A percentile compares a stretch with the other conserved stretches of the same genome.
Evolutionary conservation across 2,113 vertebrate genomes (phyloP).

Genomic region (Progne subis): DNA sequence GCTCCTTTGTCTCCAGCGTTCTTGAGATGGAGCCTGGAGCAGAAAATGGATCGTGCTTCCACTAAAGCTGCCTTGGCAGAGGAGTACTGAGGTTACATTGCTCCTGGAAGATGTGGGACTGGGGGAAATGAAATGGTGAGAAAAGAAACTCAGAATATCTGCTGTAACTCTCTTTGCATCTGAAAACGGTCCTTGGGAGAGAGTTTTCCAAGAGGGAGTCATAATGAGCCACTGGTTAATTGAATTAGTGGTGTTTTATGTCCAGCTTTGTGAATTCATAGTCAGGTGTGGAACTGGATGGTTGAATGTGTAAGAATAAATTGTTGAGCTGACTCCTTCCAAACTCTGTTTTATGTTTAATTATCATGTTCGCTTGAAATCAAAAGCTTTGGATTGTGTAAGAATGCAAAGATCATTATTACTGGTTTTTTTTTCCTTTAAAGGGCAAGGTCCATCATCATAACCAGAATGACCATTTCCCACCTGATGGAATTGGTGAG

Average conservation of each 20-base stretch:
- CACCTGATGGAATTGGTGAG: slow-evolving; percentile 94
- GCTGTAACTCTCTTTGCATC: not conserved
- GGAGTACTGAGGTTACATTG: rapidly evolving
- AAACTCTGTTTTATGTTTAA: not conserved
- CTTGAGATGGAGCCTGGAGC: not conserved
- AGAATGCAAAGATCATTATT: not conserved
- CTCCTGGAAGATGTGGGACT: not conserved
- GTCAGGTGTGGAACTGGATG: not conserved
- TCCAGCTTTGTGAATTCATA: not conserved
- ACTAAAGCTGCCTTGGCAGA: not conserved
- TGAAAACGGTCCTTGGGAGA: not conserved
- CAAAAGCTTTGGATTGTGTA: not conserved
- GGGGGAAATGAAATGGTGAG: not conserved
- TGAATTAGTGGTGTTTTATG: not conserved
- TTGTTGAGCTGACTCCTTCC: not conserved
- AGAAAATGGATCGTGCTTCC: not conserved
- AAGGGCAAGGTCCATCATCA: slow-evolving; percentile 89
- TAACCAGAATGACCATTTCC: slow-evolving; percentile 92
- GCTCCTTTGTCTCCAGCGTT: not conserved
- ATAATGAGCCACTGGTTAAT: not conserved
- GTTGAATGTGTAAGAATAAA: not conserved
- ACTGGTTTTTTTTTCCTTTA: slow-evolving; percentile 23
- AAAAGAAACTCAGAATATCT: not conserved
- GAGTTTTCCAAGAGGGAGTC: not conserved
- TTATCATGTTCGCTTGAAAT: not conserved